Conservation (phyloP, 2,888 invertebrate species). For the Lepidonotus clava region DNA sequence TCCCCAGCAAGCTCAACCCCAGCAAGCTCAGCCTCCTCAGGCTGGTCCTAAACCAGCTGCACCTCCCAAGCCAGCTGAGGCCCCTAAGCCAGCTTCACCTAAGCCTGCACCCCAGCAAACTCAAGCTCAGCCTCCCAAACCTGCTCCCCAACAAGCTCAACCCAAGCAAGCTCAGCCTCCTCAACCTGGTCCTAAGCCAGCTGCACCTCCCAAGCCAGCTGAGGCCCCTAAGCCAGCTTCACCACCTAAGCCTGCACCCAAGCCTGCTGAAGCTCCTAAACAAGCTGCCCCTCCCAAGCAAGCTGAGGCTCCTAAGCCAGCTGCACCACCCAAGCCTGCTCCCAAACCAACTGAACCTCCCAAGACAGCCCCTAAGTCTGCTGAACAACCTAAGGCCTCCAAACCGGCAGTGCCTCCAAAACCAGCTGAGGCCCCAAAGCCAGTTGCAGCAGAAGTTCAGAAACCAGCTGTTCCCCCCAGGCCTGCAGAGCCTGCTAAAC, state of each 20-base stretch:
- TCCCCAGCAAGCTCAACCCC: not conserved
- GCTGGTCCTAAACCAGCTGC: too few relatives aligned
- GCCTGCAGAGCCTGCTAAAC: not conserved
- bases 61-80: too few relatives aligned
- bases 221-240: not conserved
- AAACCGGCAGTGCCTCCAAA: not conserved
- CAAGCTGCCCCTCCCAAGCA: not conserved
- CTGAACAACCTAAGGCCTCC: not conserved
- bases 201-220: constrained; percentile 2
- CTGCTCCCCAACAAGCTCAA: not conserved
- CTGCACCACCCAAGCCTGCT: not conserved
- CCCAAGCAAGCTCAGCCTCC: not conserved
- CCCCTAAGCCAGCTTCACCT: not conserved
- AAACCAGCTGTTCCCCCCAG: constrained; percentile 4
- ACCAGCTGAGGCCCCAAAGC: not conserved
- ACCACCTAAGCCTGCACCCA: not conserved
- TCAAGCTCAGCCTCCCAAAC: not conserved
- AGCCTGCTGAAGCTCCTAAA: not conserved
- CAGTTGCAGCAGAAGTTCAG: not conserved
- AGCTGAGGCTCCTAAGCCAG: not conserved
- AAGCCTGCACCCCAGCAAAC: not conserved
- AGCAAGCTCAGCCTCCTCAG: not conserved
- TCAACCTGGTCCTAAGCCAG: not conserved
- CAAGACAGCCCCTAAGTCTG: not conserved
- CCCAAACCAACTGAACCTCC: not conserved